Evolutionary conservation across 2,797 vertebrate species (phyloP).

Genomic region (Platalea minor): DNA sequence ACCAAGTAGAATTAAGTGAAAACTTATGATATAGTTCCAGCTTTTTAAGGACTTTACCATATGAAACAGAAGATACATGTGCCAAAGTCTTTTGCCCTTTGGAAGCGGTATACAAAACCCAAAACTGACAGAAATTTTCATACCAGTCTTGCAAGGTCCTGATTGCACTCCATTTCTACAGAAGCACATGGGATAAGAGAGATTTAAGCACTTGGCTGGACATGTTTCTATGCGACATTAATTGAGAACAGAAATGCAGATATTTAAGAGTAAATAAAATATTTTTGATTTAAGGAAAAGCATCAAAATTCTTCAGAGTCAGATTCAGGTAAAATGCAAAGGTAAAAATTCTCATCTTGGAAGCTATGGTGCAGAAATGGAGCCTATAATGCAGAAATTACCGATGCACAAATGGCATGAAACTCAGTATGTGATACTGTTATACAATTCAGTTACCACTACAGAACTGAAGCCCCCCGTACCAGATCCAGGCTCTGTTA

Average conservation of each 20-base stretch:
- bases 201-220: background rate
- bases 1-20: slow-evolving; percentile 55
- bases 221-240: background rate
- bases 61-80: background rate
- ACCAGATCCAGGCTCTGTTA: background rate
- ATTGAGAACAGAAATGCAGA: background rate
- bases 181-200: background rate
- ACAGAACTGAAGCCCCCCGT: background rate
- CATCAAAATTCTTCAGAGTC: background rate
- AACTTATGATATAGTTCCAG: background rate
- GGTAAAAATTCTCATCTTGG: background rate
- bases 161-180: background rate
- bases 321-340: background rate
- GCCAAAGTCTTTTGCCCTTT: background rate
- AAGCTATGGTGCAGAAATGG: background rate
- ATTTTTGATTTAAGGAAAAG: background rate
- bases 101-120: background rate
- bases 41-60: background rate
- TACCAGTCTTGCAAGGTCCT: background rate
- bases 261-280: background rate
- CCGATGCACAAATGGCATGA: background rate
- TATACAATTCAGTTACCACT: background rate
- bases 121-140: background rate
- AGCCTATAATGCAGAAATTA: background rate
- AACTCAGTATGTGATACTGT: background rate